Conservation (phyloP, 2,888 invertebrate genomes). For the Lepidocyrtoides sp. region DNA sequence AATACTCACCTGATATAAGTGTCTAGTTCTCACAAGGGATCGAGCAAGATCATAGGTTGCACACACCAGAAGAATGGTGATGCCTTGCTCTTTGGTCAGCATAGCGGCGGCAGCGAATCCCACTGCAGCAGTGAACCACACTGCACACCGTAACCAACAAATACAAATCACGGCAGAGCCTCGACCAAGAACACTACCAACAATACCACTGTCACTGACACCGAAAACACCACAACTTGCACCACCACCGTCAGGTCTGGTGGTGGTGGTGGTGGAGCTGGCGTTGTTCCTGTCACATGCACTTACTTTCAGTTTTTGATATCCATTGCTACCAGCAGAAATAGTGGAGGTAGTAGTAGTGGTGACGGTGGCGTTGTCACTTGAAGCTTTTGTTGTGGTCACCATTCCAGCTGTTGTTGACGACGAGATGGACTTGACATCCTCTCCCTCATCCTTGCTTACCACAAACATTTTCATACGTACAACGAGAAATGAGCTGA, state of each 20-base stretch:
- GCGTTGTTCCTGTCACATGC: constrained; percentile 68
- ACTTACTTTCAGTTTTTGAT: constrained; percentile 61
- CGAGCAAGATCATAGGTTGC: constrained; percentile 93
- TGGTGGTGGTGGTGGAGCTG: constrained; percentile 14
- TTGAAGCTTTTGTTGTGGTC: constrained; percentile 76
- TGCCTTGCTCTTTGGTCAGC: constrained; percentile 98
- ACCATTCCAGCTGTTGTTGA: constrained; percentile 47
- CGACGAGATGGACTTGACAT: constrained; percentile 50
- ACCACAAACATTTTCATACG: constrained; percentile 72
- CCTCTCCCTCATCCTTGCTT: constrained; percentile 49
- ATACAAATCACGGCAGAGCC: constrained; percentile 68
- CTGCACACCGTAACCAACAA: constrained; percentile 65
- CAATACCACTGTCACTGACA: constrained; percentile 57
- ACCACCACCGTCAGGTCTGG: constrained; percentile 30
- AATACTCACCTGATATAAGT: constrained; percentile 81
- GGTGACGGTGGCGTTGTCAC: constrained; percentile 50
- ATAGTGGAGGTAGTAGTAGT: not conserved
- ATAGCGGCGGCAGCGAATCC: constrained; percentile 92
- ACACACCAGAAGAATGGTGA: constrained; percentile 96
- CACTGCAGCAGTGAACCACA: constrained; percentile 70
- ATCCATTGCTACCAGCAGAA: constrained; percentile 51
- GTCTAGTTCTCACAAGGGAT: constrained; percentile 85
- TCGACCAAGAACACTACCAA: constrained; percentile 35
- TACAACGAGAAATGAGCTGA: constrained; percentile 72
- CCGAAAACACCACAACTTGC: constrained; percentile 54